phyloP scores from a whole-genome alignment of 2,113 vertebrate species.

The Antigone vipio region DNA sequence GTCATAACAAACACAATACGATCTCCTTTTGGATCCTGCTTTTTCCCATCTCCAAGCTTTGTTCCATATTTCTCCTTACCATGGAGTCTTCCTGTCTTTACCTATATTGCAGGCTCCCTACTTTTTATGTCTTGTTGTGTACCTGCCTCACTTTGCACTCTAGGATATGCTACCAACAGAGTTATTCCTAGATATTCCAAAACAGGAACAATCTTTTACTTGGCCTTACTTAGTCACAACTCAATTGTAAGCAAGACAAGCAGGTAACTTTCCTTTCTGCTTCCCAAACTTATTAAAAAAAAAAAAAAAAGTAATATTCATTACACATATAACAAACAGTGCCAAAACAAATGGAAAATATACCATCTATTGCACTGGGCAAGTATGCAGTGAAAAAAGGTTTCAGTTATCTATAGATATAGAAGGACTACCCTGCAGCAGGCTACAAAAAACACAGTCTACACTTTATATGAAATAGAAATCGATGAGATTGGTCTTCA shows the following conservation, averaged over 20 bases:
- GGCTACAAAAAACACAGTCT: background rate
- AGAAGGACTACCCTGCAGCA: background rate
- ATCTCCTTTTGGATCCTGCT: background rate
- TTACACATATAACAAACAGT: background rate
- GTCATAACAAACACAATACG: background rate
- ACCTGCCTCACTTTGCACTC: background rate
- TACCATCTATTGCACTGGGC: background rate
- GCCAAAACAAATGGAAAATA: background rate
- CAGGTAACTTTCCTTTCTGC: background rate
- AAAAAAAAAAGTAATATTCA: background rate
- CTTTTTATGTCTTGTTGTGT: accelerated
- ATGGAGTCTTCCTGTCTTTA: background rate
- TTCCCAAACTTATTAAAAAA: background rate
- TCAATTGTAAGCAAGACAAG: background rate
- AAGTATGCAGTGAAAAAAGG: background rate
- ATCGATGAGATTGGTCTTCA: background rate
- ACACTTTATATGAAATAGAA: background rate
- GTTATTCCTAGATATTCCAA: background rate
- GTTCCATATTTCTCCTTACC: background rate
- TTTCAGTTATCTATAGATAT: background rate
- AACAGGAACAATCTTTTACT: background rate
- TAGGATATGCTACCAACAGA: background rate
- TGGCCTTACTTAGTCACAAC: background rate
- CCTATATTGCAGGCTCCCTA: background rate
- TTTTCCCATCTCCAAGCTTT: background rate